Conservation (phyloP, 35 echinoderm and acorn worm genomes). For the Amphiura filiformis region DNA sequence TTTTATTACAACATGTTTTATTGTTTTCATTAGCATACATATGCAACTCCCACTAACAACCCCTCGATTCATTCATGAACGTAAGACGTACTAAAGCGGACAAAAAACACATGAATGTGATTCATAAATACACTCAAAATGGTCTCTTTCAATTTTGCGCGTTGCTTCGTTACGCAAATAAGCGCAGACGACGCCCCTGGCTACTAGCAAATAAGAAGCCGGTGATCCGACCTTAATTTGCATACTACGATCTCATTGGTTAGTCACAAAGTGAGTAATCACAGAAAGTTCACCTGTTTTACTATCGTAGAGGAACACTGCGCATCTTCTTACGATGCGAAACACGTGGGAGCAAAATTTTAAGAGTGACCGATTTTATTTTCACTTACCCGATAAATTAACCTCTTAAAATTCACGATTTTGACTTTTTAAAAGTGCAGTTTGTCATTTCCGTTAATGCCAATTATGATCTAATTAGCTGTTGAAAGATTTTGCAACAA, state of each 20-base stretch:
- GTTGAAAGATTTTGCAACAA: neutral
- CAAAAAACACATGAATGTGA: neutral
- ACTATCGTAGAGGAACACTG: neutral
- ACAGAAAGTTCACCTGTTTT: conserved; percentile 14
- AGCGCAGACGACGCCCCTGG: neutral
- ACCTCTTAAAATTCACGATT: neutral
- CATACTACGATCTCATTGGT: neutral
- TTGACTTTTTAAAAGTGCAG: neutral
- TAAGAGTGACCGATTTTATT: neutral
- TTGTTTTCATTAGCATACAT: conserved; percentile 3
- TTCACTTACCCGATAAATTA: neutral
- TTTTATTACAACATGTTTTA: neutral
- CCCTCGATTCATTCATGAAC: neutral
- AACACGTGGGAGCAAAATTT: neutral
- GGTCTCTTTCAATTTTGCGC: conserved; percentile 1
- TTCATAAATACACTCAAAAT: neutral
- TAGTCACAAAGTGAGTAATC: neutral
- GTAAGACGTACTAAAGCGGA: neutral
- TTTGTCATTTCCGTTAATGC: neutral
- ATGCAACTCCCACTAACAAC: neutral
- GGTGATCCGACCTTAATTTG: neutral
- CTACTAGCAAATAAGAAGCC: neutral
- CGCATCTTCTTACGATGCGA: conserved; percentile 5
- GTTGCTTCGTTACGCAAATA: conserved; percentile 3
- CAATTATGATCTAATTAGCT: neutral